A percentile compares a stretch with the other conserved stretches of the same genome.
These are phyloP conservation scores for Rynchops niger DNA, from an alignment of 2,113 vertebrate species.

Conservation along the genomic window DNA sequence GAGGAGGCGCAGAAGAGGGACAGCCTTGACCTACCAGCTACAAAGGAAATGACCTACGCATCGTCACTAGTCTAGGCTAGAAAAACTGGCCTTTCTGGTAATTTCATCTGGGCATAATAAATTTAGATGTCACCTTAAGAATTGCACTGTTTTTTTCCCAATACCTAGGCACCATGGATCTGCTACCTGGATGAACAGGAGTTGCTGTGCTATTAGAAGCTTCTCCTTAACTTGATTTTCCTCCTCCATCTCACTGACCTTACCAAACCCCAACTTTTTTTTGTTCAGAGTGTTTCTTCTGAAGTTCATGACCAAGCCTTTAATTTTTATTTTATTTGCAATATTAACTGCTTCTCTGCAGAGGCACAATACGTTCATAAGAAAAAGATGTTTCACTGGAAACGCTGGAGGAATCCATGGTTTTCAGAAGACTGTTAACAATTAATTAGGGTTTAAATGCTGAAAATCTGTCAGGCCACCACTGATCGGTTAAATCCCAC, in stretches of 20 bases:
- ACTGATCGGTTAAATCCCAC: neutral
- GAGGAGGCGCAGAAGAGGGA: neutral
- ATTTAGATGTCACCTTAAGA: neutral
- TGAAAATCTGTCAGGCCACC: neutral
- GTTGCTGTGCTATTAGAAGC: neutral
- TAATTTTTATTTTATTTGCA: neutral
- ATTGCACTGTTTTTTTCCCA: neutral
- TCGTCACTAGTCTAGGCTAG: neutral
- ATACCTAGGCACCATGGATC: neutral
- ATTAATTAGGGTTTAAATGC: neutral
- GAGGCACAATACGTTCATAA: neutral
- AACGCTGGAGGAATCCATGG: neutral
- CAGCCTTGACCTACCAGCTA: neutral
- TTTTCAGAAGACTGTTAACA: neutral
- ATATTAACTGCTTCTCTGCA: neutral
- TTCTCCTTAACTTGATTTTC: neutral
- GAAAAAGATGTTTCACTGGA: neutral
- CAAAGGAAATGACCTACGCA: neutral
- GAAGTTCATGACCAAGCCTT: neutral
- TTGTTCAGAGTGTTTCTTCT: neutral
- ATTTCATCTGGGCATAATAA: neutral
- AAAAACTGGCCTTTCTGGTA: neutral
- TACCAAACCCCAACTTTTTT: neutral
- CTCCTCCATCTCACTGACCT: neutral
- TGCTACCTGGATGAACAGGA: neutral